These are phyloP conservation scores for Littorina saxatilis DNA, from an alignment of 1,140 invertebrate genomes.

Conservation along the genomic window DNA sequence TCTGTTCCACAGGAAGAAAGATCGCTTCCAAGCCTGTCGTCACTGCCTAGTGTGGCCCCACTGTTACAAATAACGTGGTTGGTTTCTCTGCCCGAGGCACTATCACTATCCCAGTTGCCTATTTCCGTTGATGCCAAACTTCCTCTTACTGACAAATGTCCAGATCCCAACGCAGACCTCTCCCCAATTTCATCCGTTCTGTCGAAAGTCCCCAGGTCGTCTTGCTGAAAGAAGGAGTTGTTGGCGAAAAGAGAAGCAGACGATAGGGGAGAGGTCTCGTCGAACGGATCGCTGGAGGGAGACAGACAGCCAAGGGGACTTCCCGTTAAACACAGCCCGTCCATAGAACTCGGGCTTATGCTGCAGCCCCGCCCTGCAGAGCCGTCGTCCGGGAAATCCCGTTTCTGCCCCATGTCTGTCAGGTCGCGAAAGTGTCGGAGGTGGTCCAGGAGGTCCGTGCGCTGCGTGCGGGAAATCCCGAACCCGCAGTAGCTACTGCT, in stretches of 20 bases:
- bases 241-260: constrained; percentile 22
- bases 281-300: constrained; percentile 28
- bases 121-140: too few species aligned
- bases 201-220: constrained; percentile 12
- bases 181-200: too few species aligned
- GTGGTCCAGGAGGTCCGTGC: constrained; percentile 40
- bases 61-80: too few species aligned
- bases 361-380: background rate
- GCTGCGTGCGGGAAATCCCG: constrained; percentile 26
- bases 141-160: too few species aligned
- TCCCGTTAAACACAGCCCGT: constrained; percentile 1
- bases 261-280: constrained; percentile 5
- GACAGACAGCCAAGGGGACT: background rate
- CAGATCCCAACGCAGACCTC: background rate
- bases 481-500: constrained; percentile 37
- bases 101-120: too few species aligned
- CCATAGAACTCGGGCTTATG: background rate
- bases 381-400: constrained; percentile 2
- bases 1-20: background rate
- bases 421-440: constrained; percentile 42
- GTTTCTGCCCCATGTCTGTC: background rate
- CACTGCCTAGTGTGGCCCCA: too few species aligned
- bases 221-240: constrained; percentile 8
- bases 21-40: too few species aligned
- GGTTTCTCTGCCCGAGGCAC: too few species aligned